Conservation (phyloP, 1,140 invertebrate genomes). For the Drosophila parvula region DNA sequence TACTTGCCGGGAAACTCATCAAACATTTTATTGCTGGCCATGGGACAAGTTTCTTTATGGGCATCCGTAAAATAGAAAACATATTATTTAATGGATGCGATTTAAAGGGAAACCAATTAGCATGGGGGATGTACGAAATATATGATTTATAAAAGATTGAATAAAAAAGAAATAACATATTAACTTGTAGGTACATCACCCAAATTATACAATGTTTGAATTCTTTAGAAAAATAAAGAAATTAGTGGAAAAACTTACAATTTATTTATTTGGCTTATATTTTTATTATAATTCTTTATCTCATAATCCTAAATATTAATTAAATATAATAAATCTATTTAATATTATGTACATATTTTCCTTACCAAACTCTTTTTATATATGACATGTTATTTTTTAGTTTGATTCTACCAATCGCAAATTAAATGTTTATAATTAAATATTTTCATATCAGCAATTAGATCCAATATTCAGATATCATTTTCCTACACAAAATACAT, state of each 20-base stretch:
- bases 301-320: background rate
- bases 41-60: conserved; percentile 18
- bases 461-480: too few species aligned
- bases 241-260: too few species aligned
- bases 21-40: conserved; percentile 39
- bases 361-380: too few species aligned
- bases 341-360: too few species aligned
- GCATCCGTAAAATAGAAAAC: background rate
- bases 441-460: too few species aligned
- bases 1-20: conserved; percentile 21
- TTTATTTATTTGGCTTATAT: background rate
- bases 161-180: background rate
- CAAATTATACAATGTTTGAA: too few species aligned
- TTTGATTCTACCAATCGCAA: too few species aligned
- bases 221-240: too few species aligned
- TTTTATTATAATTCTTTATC: background rate
- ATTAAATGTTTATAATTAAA: too few species aligned
- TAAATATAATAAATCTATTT: too few species aligned
- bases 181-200: background rate
- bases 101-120: background rate
- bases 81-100: background rate
- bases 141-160: conserved; percentile 1
- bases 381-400: too few species aligned
- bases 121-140: background rate
- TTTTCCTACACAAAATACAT: too few species aligned